These are phyloP conservation scores for Cryptomyrus ogoouensis DNA, from an alignment of 2,113 vertebrate species.

Conservation along the genomic window DNA sequence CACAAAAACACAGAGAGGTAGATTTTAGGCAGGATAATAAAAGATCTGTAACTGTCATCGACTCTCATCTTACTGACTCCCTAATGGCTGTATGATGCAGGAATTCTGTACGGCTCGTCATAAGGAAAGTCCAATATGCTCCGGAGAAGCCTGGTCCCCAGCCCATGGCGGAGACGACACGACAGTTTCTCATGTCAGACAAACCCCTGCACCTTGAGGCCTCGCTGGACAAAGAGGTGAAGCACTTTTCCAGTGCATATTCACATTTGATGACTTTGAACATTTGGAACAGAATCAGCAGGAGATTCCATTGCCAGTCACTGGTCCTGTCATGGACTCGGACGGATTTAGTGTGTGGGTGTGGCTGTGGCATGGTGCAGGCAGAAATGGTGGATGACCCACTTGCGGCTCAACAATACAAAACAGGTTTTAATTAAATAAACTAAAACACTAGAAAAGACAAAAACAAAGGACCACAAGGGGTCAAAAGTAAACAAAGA, in stretches of 20 bases:
- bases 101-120: conserved; percentile 88
- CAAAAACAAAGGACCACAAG: too few species aligned
- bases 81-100: conserved; percentile 45
- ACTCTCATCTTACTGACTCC: background rate
- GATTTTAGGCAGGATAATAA: background rate
- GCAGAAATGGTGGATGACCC: too few species aligned
- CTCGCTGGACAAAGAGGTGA: conserved; percentile 88
- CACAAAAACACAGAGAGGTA: background rate
- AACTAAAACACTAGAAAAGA: too few species aligned
- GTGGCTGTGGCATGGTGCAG: too few species aligned
- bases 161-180: conserved; percentile 85
- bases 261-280: background rate
- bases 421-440: too few species aligned
- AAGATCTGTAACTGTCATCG: background rate
- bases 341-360: too few species aligned
- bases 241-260: background rate
- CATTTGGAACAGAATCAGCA: background rate
- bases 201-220: conserved; percentile 89
- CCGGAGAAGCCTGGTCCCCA: conserved; percentile 83
- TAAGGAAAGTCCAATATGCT: conserved; percentile 89
- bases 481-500: too few species aligned
- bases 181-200: conserved; percentile 95
- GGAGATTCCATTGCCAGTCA: background rate
- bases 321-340: too few species aligned
- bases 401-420: too few species aligned